Base-by-base conservation (phyloP, 2,113 vertebrate genomes). In the Pteruthius melanotis region DNA sequence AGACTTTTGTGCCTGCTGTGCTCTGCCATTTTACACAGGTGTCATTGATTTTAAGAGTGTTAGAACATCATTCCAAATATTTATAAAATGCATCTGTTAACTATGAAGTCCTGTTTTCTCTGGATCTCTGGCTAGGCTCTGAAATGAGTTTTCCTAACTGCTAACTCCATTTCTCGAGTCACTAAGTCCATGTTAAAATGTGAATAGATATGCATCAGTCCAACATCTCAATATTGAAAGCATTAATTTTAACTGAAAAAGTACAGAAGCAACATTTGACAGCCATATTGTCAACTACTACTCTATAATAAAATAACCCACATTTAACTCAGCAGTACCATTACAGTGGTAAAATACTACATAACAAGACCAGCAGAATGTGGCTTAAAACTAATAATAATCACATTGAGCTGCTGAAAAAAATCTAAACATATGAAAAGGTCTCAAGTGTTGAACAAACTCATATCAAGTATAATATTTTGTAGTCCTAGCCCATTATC, bases 41-140 rank as follows among this genome's bases (percentile, higher is more conserved):
- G 93, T 93, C 71, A 93, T 59, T 96, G 90, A 96, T 97, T 96
- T 96, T 86, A 87, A 83, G 71, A 94, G 82, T 49, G 75, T 84
- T 91, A 83, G 78, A 94, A 96, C 95, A 95, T 93, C 94, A 87
- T 80, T 92, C 85, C 88, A 94, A 96, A 69, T 95, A 96, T 96
- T 92, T 91, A 87, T 89, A 93, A 94, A 94, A 94, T 91, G 79
- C 78, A 93, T 94, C 79, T 95, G 86, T 90, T 96, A 94, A 77
- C 76, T 56, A 40, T 83, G 95, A 95, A 91, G 90, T 79, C 26
- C 57, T 93, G 83, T 91, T 96, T 93, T 79, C 87, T 90, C 89
- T 96, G 72, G 80, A 90, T 87, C 82, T 79, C 74, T 0, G 59
- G 63, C 63, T 61, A 91, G n/a, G 56, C 68, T 91, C 63, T 74